Percentiles rank a stretch among this genome's conserved stretches.
These are phyloP conservation scores for Tachuris rubrigastra DNA, from an alignment of 2,113 vertebrate species.

Conservation along the genomic window DNA sequence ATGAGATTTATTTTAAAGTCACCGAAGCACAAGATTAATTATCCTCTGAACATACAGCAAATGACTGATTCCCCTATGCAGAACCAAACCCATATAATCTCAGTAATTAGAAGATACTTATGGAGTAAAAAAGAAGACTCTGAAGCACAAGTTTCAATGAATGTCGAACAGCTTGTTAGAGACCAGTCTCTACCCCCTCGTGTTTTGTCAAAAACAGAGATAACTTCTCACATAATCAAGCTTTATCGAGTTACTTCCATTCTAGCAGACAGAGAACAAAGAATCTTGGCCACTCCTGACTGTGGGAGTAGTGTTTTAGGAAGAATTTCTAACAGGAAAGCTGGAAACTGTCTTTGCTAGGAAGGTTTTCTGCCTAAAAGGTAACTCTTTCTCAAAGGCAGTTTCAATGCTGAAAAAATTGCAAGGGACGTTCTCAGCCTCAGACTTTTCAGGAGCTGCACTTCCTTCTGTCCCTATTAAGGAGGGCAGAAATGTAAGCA, in stretches of 20 bases:
- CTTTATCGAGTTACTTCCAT: not conserved
- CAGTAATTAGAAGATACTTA: not conserved
- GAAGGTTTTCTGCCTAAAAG: too few relatives aligned
- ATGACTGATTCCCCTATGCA: not conserved
- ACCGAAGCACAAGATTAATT: not conserved
- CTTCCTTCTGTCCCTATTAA: not conserved
- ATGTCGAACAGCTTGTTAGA: not conserved
- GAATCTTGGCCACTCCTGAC: not conserved
- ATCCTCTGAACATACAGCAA: not conserved
- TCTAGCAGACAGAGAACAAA: not conserved
- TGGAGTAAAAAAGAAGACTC: not conserved
- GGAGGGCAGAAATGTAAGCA: not conserved
- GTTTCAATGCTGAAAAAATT: too few relatives aligned
- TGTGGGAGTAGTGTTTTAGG: not conserved
- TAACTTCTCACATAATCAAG: not conserved
- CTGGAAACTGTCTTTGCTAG: too few relatives aligned
- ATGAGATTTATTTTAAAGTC: not conserved
- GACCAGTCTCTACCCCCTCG: not conserved
- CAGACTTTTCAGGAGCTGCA: not conserved
- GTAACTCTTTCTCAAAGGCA: too few relatives aligned
- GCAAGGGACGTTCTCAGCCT: too few relatives aligned
- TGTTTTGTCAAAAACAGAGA: not conserved
- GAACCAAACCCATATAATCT: not conserved
- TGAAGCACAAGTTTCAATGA: not conserved
- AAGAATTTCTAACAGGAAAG: too few relatives aligned